Conservation (phyloP, 1,140 invertebrate species). For the Drosophila ananassae region DNA sequence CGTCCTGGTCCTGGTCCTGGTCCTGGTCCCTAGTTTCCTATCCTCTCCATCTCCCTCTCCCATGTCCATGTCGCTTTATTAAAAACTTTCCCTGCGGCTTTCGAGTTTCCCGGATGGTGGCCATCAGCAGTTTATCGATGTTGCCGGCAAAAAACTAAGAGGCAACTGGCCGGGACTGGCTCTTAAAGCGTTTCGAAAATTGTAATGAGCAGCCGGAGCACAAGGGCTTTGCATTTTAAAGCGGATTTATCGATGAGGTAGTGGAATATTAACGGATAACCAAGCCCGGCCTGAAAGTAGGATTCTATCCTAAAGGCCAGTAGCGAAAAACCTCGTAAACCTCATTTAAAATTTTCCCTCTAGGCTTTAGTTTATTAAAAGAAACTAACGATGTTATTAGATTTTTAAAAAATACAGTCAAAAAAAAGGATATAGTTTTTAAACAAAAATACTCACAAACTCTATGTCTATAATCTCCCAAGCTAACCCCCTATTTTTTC, state of each 20-base stretch:
- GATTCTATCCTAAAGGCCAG: too few species aligned
- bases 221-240: not conserved
- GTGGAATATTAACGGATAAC: conserved; percentile 18
- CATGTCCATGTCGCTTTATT: conserved; percentile 31
- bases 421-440: too few species aligned
- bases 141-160: not conserved
- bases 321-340: too few species aligned
- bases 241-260: conserved; percentile 22
- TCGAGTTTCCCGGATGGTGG: conserved; percentile 6
- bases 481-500: not conserved
- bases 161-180: not conserved
- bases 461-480: too few species aligned
- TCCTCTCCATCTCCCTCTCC: not conserved
- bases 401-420: too few species aligned
- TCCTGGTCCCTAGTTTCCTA: too few species aligned
- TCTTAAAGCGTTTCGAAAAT: conserved; percentile 4
- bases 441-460: too few species aligned
- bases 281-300: too few species aligned
- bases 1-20: too few species aligned
- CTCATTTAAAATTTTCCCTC: too few species aligned
- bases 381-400: too few species aligned
- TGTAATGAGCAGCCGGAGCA: conserved; percentile 22
- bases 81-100: conserved; percentile 39
- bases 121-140: conserved; percentile 23
- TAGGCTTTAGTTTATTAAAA: not conserved